Evolutionary conservation across 1,140 invertebrate genomes (phyloP), one percentile per base, ranked within the genome.

Genomic region (Apolygus lucorum): DNA sequence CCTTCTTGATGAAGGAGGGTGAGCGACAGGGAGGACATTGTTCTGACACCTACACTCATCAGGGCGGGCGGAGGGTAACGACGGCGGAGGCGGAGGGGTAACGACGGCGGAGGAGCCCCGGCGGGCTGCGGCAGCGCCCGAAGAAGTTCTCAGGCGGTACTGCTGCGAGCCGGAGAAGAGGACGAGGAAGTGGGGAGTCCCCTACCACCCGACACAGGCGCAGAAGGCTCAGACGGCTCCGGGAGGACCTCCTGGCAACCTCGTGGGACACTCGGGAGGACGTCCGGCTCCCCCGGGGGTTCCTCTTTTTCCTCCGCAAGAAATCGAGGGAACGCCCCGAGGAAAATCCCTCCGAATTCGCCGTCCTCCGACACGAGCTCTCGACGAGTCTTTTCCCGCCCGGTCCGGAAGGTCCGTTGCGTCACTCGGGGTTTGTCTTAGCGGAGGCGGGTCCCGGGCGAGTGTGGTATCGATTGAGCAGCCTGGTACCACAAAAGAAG

Each of bases 401-500:
- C 4, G 17, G 4, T 42, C 34, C 4, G 34, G 34, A 42, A 42
- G 34, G 17, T 17, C 34, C 34, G 22, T 59, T 59, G 54, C 54
- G 54, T 59, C 54, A 59, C 54, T 17, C 2, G 13, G 54, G 11
- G 8, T 24, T 24, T 59, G 8, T 59, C 22, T 13, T 59, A 22
- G 13, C 11, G 54, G 22, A 59, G 54, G 54, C 54, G 54, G 54
- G 4, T 22, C 22, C 54, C 54, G 22, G 13, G 54, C 8, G 54
- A 11, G 13, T 4, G 34, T 49, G 8, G 11, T 59, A 59, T 59
- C 54, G 54, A 59, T 59, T 59, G 11, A 59, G 54, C 13, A 24
- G 17, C 8, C 34, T 24, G 54, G 54, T 59, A 59, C 54, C 54
- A 59, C 54, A 59, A 59, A 59, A 59, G 54, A 59, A 59, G 54